Base-by-base conservation (phyloP, 64 coral and sea anemone genomes). In the Montipora capricornis region DNA sequence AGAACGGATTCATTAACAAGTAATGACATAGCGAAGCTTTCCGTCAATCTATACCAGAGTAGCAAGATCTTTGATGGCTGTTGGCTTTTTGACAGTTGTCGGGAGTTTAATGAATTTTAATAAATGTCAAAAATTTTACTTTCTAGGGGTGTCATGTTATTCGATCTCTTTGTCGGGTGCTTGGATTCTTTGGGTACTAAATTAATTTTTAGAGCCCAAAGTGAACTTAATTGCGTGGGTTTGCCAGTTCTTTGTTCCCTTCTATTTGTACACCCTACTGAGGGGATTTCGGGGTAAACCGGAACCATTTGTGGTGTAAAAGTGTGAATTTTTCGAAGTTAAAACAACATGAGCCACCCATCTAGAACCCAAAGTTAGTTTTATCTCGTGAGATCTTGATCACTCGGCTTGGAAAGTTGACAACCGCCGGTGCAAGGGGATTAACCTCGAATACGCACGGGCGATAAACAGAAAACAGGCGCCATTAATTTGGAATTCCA, bases 281-380 rank as follows among this genome's bases (percentile, higher is more conserved):
- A 7, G 15, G 47, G 16, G 6, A 51, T 50, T 49, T 86, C 37
- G 37, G 37, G 59, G 12, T 68, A 66, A 84, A 84, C 59, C 44
- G 62, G 5, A 19, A 11, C 6, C 7, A n/a, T 80, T 80, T 52
- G 6, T 51, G 13, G 17, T 51, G 82, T 47, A 49, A 52, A 48
- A 73, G 15, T 24, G 66, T 44, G 7, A 14, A 64, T 46, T 86
- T 68, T 24, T n/a, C 82, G 24, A 50, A 59, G 82, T 86, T 86
- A 52, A 86, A 86, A 86, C 62, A 73, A 71, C 82, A 86, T 8
- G 71, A 86, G 66, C 82, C 82, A 86, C 82, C 82, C 82, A 86
- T 71, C 82, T 86, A 11, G 82, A 86, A 47, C 19, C 4, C 44
- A 71, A 49, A 86, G 26, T 71, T 67, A 29, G 67, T 70, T 86